phyloP scores from a whole-genome alignment of 2,113 vertebrate species.

The Corapipo altera region DNA sequence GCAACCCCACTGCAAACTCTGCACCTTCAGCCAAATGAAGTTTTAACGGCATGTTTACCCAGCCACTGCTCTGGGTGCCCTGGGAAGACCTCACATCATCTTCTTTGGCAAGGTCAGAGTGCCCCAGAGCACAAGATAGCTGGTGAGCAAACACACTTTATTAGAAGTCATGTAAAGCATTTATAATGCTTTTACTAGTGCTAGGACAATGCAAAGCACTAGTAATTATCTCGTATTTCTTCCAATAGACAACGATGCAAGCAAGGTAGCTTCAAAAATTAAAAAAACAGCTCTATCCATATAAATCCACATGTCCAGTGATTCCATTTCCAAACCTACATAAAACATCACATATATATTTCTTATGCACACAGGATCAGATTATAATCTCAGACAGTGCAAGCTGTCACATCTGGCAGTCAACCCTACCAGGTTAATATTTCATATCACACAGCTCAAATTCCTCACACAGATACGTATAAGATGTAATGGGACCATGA shows the following conservation, averaged over 20 bases:
- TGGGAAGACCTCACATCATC: slow-evolving; percentile 56
- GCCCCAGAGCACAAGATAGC: slow-evolving; percentile 33
- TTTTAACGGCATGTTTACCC: slow-evolving; percentile 41
- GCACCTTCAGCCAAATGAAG: slow-evolving; percentile 10
- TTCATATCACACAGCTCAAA: slow-evolving; percentile 25
- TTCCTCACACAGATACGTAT: not conserved
- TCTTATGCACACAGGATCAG: slow-evolving; percentile 4
- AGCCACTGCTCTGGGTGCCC: slow-evolving; percentile 34
- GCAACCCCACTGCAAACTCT: not conserved
- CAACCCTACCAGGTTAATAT: slow-evolving; percentile 16
- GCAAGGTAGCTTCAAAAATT: slow-evolving; percentile 1
- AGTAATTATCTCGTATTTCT: not conserved
- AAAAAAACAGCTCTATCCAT: not conserved
- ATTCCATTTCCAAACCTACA: slow-evolving; percentile 27
- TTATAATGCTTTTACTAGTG: not conserved
- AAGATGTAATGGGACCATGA: not conserved
- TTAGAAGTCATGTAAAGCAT: slow-evolving; percentile 52
- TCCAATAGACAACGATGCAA: not conserved
- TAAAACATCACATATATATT: slow-evolving; percentile 19
- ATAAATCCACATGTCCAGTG: slow-evolving; percentile 3
- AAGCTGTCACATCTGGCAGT: slow-evolving; percentile 39
- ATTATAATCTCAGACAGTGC: slow-evolving; percentile 50
- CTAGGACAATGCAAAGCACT: slow-evolving; percentile 4
- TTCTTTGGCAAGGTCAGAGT: slow-evolving; percentile 43
- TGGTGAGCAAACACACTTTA: slow-evolving; percentile 43